Conservation (phyloP, 2,888 invertebrate genomes). For the Cantharis flavilabris region DNA sequence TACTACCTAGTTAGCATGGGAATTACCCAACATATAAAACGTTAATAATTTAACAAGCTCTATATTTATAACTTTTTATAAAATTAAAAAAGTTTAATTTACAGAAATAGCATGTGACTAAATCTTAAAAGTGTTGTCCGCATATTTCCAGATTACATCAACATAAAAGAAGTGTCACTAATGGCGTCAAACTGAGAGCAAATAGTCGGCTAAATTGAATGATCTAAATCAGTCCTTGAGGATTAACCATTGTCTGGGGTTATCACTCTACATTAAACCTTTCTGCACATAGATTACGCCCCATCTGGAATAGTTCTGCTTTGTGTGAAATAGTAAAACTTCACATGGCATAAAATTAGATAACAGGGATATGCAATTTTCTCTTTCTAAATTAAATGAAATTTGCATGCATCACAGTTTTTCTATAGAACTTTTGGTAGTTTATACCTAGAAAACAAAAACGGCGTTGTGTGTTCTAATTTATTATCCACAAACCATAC, state of each 20-base stretch:
- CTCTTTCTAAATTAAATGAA: neutral
- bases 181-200: slow-evolving; percentile 50
- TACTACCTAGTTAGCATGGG: neutral
- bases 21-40: neutral
- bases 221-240: slow-evolving; percentile 45
- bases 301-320: slow-evolving; percentile 18
- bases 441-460: neutral
- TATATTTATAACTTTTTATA: neutral
- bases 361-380: neutral
- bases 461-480: neutral
- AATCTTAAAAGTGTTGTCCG: neutral
- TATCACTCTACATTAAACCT: slow-evolving; percentile 44
- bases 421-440: neutral
- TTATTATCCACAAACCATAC: too few relatives aligned
- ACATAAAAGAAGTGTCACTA: slow-evolving; percentile 45
- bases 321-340: slow-evolving; percentile 20
- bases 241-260: slow-evolving; percentile 46
- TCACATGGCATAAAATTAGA: slow-evolving; percentile 8
- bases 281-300: slow-evolving; percentile 40
- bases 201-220: slow-evolving; percentile 45
- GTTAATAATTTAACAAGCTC: neutral
- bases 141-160: slow-evolving; percentile 4
- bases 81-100: neutral
- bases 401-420: neutral
- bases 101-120: neutral